Conservation (phyloP, 2,888 invertebrate species). For the Flabesymbios commensalis region DNA sequence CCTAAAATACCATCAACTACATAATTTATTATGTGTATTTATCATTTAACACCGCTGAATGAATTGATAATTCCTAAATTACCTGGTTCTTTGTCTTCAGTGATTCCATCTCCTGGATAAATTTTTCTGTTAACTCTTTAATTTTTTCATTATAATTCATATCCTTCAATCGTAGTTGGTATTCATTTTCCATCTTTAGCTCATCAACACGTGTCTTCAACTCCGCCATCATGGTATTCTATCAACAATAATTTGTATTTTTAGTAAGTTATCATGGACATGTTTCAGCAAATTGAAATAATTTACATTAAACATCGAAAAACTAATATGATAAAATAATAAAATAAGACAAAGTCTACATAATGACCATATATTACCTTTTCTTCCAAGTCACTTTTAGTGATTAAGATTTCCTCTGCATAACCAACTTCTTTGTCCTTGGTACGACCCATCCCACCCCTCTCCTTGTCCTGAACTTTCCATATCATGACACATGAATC, state of each 20-base stretch:
- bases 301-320: background rate
- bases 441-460: conserved; percentile 63
- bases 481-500: conserved; percentile 84
- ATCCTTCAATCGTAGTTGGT: conserved; percentile 77
- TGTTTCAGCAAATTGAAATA: too few relatives aligned
- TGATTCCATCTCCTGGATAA: conserved; percentile 80
- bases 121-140: conserved; percentile 80
- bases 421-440: conserved; percentile 77
- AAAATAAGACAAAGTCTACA: too few relatives aligned
- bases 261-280: background rate
- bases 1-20: too few relatives aligned
- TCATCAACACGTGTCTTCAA: conserved; percentile 78
- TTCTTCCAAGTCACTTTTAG: conserved; percentile 74
- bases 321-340: too few relatives aligned
- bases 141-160: conserved; percentile 79
- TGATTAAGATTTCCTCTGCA: conserved; percentile 82
- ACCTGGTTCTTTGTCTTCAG: conserved; percentile 68
- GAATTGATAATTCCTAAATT: too few relatives aligned
- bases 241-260: background rate
- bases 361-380: too few relatives aligned
- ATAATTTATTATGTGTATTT: too few relatives aligned
- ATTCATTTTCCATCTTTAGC: conserved; percentile 83
- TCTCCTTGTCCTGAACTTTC: conserved; percentile 72
- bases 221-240: conserved; percentile 68
- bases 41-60: too few relatives aligned